These are phyloP conservation scores for Cephus runcator DNA, from an alignment of 2,888 invertebrate species.

Conservation along the genomic window DNA sequence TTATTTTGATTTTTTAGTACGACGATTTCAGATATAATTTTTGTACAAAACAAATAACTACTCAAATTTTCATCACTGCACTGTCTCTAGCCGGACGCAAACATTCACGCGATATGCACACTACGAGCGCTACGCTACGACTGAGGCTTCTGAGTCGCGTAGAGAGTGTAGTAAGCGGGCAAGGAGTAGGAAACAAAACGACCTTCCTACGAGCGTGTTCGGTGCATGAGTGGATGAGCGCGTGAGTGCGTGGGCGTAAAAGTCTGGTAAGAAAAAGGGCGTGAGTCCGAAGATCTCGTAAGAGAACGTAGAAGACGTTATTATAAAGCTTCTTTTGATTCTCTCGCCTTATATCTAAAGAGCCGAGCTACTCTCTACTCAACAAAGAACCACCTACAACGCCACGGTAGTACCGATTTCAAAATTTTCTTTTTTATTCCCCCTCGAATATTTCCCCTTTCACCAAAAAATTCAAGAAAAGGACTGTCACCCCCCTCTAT, in stretches of 20 bases:
- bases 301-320: background rate
- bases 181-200: slow-evolving; percentile 48
- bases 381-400: background rate
- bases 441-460: background rate
- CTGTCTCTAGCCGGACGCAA: background rate
- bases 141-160: slow-evolving; percentile 33
- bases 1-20: background rate
- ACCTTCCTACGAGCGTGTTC: slow-evolving; percentile 45
- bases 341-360: background rate
- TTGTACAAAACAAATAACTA: background rate
- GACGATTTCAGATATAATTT: background rate
- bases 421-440: background rate
- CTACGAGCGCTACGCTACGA: slow-evolving; percentile 47
- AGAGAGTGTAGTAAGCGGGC: slow-evolving; percentile 11
- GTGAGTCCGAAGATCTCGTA: background rate
- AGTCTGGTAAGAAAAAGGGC: background rate
- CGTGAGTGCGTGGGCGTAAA: slow-evolving; percentile 32
- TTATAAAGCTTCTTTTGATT: background rate
- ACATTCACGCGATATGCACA: slow-evolving; percentile 27
- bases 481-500: background rate
- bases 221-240: slow-evolving; percentile 1
- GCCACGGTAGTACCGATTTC: background rate
- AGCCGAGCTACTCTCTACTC: background rate
- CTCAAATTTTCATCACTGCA: background rate
- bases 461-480: background rate